Conservation (phyloP, 2,888 invertebrate genomes). For the Idaea biselata region DNA sequence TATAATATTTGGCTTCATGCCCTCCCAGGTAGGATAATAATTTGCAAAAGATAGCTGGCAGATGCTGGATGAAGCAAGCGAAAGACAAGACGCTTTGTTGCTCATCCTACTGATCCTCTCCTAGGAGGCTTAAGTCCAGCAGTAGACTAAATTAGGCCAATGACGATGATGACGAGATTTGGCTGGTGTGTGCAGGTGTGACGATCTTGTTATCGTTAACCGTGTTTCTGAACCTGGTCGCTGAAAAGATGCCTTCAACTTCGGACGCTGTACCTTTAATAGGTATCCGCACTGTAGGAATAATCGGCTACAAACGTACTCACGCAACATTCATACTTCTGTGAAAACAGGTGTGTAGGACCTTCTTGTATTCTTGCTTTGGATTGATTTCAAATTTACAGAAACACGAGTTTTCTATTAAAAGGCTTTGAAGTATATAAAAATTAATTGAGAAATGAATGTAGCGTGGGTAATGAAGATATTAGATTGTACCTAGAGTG, state of each 20-base stretch:
- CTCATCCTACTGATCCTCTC: too few relatives aligned
- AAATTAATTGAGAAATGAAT: constrained; percentile 45
- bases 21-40: too few relatives aligned
- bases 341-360: constrained; percentile 13
- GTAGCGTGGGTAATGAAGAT: constrained; percentile 49
- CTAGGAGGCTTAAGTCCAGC: too few relatives aligned
- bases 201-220: constrained; percentile 98
- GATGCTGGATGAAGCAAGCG: too few relatives aligned
- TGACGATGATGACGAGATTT: constrained; percentile 18
- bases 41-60: too few relatives aligned
- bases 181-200: constrained; percentile 88
- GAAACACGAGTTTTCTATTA: background rate
- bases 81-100: too few relatives aligned
- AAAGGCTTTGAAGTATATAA: constrained; percentile 13
- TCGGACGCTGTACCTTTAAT: constrained; percentile 91
- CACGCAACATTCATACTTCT: constrained; percentile 42
- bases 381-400: background rate
- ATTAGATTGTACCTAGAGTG: constrained; percentile 56
- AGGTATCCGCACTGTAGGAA: constrained; percentile 78
- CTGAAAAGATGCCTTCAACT: constrained; percentile 96
- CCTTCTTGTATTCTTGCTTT: background rate
- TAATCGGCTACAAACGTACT: constrained; percentile 25
- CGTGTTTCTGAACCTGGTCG: constrained; percentile 98
- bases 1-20: too few relatives aligned
- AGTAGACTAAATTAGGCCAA: too few relatives aligned